Conservation (phyloP, 2,113 vertebrate genomes). For the Orthonyx spaldingii region DNA sequence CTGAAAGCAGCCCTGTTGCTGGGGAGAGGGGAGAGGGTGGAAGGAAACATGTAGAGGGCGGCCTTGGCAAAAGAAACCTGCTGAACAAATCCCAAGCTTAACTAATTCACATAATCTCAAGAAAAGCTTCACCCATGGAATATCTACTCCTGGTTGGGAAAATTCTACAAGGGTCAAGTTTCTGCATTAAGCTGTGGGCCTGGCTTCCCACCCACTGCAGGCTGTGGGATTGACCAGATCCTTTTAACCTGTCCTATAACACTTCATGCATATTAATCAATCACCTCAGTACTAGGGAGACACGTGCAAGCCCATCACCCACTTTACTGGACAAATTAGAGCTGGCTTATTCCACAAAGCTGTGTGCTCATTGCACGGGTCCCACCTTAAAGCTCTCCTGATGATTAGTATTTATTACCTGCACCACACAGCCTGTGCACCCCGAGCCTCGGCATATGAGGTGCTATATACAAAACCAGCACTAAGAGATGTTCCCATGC, state of each 20-base stretch:
- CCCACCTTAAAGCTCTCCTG: not conserved
- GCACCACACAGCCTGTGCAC: not conserved
- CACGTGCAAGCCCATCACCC: fast-evolving
- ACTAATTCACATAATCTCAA: not conserved
- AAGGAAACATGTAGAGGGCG: not conserved
- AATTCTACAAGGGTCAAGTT: not conserved
- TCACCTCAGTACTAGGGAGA: not conserved
- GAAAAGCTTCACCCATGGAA: not conserved
- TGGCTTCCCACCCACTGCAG: not conserved
- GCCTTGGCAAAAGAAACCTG: not conserved
- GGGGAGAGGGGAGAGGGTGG: not conserved
- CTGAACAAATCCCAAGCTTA: not conserved
- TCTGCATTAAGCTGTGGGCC: not conserved
- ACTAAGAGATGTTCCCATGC: not conserved
- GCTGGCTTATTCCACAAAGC: not conserved
- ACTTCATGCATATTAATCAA: not conserved
- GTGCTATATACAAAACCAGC: not conserved
- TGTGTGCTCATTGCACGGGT: not conserved
- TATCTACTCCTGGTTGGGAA: not conserved
- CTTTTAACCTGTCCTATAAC: not conserved
- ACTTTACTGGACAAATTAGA: not conserved
- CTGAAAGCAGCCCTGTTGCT: not conserved
- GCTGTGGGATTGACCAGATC: not conserved
- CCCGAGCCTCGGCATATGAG: not conserved
- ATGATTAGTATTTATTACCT: not conserved